Percentiles rank a stretch among this genome's conserved stretches.
These are phyloP conservation scores for Illadopsis cleaveri DNA, from an alignment of 2,113 vertebrate species.

Conservation along the genomic window DNA sequence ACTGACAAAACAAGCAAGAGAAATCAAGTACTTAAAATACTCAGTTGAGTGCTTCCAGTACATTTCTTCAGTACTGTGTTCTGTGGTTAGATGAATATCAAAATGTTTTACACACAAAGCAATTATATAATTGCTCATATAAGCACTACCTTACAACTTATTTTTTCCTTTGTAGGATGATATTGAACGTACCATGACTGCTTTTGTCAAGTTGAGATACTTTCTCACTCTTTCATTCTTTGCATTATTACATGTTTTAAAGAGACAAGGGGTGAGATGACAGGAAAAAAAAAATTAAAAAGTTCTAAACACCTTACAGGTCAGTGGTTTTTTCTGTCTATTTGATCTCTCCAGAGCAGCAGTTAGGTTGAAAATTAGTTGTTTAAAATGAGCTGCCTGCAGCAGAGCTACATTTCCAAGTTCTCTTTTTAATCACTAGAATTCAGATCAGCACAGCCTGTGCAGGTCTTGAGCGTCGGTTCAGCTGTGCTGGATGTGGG, in stretches of 20 bases:
- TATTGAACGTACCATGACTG: background rate
- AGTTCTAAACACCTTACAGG: background rate
- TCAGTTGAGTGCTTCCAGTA: background rate
- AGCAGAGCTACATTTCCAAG: background rate
- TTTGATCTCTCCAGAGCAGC: background rate
- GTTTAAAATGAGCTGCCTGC: background rate
- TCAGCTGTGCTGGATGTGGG: background rate
- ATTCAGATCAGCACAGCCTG: background rate
- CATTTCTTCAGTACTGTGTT: background rate
- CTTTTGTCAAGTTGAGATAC: background rate
- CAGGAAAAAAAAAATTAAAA: background rate
- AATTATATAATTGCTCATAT: background rate
- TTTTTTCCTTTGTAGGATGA: background rate
- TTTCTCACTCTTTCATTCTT: background rate
- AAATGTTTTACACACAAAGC: background rate
- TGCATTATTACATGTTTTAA: background rate
- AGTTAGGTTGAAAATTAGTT: background rate
- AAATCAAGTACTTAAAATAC: background rate
- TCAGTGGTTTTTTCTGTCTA: background rate
- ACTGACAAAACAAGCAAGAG: background rate
- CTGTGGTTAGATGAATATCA: background rate
- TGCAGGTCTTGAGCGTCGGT: rapidly evolving
- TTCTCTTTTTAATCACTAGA: background rate
- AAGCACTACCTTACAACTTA: background rate
- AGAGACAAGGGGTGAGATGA: background rate